These are phyloP conservation scores for Dunckerocampus dactyliophorus DNA, from an alignment of 2,113 vertebrate species.

Conservation along the genomic window DNA sequence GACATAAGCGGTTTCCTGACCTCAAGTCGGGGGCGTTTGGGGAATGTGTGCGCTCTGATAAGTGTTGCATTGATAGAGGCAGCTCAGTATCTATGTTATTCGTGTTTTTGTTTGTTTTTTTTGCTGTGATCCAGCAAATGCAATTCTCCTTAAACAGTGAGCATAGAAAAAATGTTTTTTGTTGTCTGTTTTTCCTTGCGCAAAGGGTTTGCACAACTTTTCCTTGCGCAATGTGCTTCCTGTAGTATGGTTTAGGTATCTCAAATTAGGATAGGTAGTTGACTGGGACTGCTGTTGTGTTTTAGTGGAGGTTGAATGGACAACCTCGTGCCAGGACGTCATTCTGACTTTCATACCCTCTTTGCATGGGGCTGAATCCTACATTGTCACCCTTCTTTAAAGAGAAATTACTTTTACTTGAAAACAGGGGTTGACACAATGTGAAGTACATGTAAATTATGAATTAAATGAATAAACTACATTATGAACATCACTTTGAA, in stretches of 20 bases:
- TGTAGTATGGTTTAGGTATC: not conserved
- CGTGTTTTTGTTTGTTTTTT: not conserved
- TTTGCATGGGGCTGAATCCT: not conserved
- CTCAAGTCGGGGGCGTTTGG: slow-evolving; percentile 50
- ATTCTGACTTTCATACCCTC: slow-evolving; percentile 34
- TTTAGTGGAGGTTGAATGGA: slow-evolving; percentile 40
- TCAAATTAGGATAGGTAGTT: slow-evolving; percentile 2
- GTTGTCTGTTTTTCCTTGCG: not conserved
- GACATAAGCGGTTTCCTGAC: slow-evolving; percentile 56
- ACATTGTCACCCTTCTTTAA: not conserved
- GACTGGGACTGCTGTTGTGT: slow-evolving; percentile 33
- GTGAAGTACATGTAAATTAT: too few species aligned
- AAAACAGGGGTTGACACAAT: slow-evolving; percentile 17
- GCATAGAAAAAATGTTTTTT: not conserved
- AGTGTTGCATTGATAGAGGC: slow-evolving; percentile 23
- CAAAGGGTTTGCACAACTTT: not conserved
- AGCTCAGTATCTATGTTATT: not conserved
- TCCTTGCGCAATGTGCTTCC: not conserved
- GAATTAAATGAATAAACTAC: too few species aligned
- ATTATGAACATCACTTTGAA: too few species aligned
- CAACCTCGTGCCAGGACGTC: slow-evolving; percentile 45
- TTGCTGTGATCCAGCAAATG: not conserved
- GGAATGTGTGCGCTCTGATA: slow-evolving; percentile 44
- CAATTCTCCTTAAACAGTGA: not conserved
- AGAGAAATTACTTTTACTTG: not conserved